Evolutionary conservation across 2,797 vertebrate species (phyloP).

Genomic region (Gadopsis bispinosus): DNA sequence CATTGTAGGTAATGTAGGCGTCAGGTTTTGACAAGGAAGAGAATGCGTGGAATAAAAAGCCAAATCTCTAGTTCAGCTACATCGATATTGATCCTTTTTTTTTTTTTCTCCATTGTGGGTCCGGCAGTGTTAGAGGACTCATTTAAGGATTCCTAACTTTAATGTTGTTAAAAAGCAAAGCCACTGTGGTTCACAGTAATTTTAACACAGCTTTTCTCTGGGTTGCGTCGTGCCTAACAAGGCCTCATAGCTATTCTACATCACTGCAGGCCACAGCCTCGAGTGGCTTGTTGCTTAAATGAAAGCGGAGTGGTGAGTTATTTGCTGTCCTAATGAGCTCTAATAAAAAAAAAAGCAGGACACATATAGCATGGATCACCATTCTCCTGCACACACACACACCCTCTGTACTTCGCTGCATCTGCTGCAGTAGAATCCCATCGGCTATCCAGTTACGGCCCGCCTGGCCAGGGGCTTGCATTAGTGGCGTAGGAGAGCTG

Average conservation of each 20-base stretch:
- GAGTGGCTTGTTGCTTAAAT: constrained; percentile 81
- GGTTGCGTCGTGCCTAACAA: constrained; percentile 21
- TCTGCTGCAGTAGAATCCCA: constrained; percentile 88
- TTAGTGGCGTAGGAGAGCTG: constrained; percentile 83
- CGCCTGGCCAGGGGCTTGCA: constrained; percentile 84
- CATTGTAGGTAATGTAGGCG: constrained; percentile 21
- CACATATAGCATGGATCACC: constrained; percentile 79
- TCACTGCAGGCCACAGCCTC: constrained; percentile 56
- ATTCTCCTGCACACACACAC: constrained; percentile 14
- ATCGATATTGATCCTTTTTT: background rate
- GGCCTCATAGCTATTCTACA: constrained; percentile 55
- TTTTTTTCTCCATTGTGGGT: background rate
- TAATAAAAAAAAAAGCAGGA: constrained; percentile 89
- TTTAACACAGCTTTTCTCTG: constrained; percentile 28
- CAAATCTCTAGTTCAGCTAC: background rate
- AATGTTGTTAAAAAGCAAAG: constrained; percentile 41
- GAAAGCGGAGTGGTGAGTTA: constrained; percentile 82
- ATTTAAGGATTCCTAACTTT: constrained; percentile 24
- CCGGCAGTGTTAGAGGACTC: background rate
- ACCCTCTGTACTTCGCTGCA: constrained; percentile 70
- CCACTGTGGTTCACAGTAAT: constrained; percentile 16
- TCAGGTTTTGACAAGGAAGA: background rate
- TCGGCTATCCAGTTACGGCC: constrained; percentile 89
- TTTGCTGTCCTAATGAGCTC: constrained; percentile 88
- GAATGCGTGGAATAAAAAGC: background rate